Base-by-base conservation (phyloP, 92 coral and sea anemone genomes). In the Umimayanthus kanabou region DNA sequence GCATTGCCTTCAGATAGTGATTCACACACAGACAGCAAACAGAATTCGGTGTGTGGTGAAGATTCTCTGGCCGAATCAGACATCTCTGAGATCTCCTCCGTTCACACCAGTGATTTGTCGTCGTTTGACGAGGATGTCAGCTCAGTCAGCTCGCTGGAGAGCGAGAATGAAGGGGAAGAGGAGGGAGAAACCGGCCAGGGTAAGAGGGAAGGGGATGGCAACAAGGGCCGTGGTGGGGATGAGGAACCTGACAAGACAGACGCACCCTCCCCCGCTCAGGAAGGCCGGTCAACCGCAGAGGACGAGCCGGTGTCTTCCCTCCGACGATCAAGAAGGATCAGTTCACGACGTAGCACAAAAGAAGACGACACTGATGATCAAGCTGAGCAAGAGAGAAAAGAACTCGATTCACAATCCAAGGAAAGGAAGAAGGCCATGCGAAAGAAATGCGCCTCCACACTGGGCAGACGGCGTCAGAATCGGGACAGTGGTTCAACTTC, bases 91-190 rank as follows among this genome's bases (percentile, higher is more conserved):
- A 98, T 97, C 23, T 93, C 97, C 16, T 97, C 99, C 15, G 99
- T 97, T 37, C 99, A 97, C 86, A 97, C 99, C 10, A 97, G 99
- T 67, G 99, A 97, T 89, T 88, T 97, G 91, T 97, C 99, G 2
- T 97, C 99, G 15, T 93, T 97, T 87, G 97, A 96, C 26, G 98
- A 91, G 28, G 95, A 96, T 37, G 92, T 93, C 18, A 95, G 94
- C 82, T 93, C 98, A 37, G 81, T 73, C 9, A 90, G 94, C 23
- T 74, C 89, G 16, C 66, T 55, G 64, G 91, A 89, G 76, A 87
- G 73, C 1, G 85, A 85, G 89, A 78, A 88, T 67, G 88, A 88
- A 13, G 81, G 45, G 6, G 78, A 53, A 2, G 92, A 85, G 40
- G 89, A 80, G 5, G 89, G 18, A 7, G 67, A 72, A 71, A 85